Percentiles rank a stretch among this genome's conserved stretches.
phyloP scores from a whole-genome alignment of 2,888 invertebrate species.

The Terebella lapidaria region DNA sequence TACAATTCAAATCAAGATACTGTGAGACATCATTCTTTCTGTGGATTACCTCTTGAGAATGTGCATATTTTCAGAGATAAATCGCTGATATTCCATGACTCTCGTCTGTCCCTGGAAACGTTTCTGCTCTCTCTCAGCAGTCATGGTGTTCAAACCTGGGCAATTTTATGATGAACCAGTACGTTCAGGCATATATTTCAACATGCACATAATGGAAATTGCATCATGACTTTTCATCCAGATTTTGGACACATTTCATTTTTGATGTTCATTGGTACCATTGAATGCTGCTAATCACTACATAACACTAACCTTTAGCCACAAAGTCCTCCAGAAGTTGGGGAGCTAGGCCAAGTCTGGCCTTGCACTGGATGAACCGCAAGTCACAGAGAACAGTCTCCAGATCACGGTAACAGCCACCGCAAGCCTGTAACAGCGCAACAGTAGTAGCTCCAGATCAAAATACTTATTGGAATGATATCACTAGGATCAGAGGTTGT shows the following conservation, averaged over 20 bases:
- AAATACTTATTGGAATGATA: no score
- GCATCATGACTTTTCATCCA: background rate
- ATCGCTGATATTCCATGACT: conserved; percentile 21
- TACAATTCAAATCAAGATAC: no score
- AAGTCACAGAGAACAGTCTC: conserved; percentile 36
- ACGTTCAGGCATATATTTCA: background rate
- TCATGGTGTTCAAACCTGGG: background rate
- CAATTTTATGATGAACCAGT: background rate
- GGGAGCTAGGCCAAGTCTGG: conserved; percentile 36
- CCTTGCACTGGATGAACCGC: conserved; percentile 40
- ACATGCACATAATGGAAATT: no score
- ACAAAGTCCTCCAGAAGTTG: conserved; percentile 44
- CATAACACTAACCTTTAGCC: no score
- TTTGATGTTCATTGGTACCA: no score
- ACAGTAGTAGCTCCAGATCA: no score
- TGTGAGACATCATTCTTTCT: no score
- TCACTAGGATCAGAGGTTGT: no score
- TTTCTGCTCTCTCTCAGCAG: conserved; percentile 9
- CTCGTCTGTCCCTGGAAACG: background rate
- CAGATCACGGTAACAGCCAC: conserved; percentile 32
- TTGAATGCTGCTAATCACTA: no score
- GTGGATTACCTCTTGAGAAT: conserved; percentile 42
- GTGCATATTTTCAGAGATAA: conserved; percentile 45
- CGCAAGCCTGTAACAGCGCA: conserved; percentile 28
- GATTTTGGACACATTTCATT: no score